Conservation (phyloP, 2,797 vertebrate species). For the Aratinga solstitialis region DNA sequence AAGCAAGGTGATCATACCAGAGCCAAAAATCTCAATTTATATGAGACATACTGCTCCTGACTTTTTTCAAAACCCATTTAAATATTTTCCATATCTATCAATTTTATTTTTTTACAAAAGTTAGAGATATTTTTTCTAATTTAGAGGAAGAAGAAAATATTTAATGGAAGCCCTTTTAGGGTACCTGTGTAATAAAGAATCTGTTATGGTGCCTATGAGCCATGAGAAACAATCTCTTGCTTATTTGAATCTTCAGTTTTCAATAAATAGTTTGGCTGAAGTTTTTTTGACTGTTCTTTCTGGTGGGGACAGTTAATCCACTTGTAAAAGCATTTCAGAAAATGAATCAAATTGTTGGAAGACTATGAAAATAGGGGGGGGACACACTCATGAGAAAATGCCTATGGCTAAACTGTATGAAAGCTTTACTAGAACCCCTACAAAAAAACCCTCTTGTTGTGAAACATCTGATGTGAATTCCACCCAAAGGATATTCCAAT, state of each 20-base stretch:
- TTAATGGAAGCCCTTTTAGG: background rate
- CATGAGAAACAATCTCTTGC: background rate
- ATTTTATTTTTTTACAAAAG: background rate
- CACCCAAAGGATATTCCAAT: background rate
- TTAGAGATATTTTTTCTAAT: background rate
- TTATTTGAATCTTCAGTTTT: background rate
- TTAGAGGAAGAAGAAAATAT: background rate
- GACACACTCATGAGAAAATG: background rate
- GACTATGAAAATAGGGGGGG: background rate
- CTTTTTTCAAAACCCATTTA: background rate
- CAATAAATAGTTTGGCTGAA: background rate
- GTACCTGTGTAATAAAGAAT: background rate
- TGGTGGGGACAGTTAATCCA: background rate
- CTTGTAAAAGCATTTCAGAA: background rate
- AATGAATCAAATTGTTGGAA: background rate
- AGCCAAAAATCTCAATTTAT: background rate
- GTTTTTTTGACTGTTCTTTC: background rate
- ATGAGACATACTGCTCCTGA: background rate
- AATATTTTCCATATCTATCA: background rate
- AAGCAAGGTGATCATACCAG: background rate
- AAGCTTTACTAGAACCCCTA: background rate
- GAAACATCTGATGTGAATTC: background rate
- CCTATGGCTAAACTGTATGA: background rate
- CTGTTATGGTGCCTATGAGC: background rate
- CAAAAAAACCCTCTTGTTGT: background rate